A percentile compares a stretch with the other conserved stretches of the same genome.
Conservation (phyloP, 1,140 invertebrate genomes). For the Goniozus legneri region DNA sequence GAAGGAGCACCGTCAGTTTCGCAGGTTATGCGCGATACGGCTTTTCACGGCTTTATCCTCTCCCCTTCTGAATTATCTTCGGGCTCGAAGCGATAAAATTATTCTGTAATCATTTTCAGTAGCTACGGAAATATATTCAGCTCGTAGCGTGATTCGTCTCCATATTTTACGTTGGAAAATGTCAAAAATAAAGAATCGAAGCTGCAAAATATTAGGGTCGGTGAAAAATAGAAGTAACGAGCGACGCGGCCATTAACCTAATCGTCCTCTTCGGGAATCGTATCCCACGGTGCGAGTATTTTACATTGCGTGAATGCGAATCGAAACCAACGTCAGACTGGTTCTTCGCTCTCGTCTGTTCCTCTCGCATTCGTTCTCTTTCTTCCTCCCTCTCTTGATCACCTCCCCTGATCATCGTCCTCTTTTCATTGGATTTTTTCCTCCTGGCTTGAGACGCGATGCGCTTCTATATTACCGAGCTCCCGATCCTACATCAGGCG, state of each 20-base stretch:
- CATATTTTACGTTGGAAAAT: too few species aligned
- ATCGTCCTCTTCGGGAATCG: slow-evolving; percentile 4
- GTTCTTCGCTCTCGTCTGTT: slow-evolving; percentile 2
- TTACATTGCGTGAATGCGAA: slow-evolving; percentile 19
- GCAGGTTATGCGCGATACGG: too few species aligned
- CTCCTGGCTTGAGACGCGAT: neutral
- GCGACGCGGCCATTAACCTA: slow-evolving; percentile 15
- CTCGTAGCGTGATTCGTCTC: too few species aligned
- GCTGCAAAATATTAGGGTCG: too few species aligned
- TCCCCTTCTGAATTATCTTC: too few species aligned
- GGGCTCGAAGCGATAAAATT: too few species aligned
- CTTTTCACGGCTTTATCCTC: too few species aligned
- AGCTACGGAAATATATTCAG: too few species aligned
- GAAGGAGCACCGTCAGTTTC: slow-evolving; percentile 10
- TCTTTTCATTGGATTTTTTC: neutral
- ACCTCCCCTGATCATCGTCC: too few species aligned
- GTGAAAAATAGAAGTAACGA: slow-evolving; percentile 10
- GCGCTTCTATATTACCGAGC: slow-evolving; percentile 15
- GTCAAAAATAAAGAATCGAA: slow-evolving; percentile 3
- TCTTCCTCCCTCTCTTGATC: slow-evolving; percentile 1
- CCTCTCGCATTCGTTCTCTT: slow-evolving; percentile 1
- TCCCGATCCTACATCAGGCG: slow-evolving; percentile 15
- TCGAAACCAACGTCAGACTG: slow-evolving; percentile 9
- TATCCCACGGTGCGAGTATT: slow-evolving; percentile 8
- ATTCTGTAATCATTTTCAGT: too few species aligned